phyloP scores from a whole-genome alignment of 2,888 invertebrate genomes.

The Andrena fulva region DNA sequence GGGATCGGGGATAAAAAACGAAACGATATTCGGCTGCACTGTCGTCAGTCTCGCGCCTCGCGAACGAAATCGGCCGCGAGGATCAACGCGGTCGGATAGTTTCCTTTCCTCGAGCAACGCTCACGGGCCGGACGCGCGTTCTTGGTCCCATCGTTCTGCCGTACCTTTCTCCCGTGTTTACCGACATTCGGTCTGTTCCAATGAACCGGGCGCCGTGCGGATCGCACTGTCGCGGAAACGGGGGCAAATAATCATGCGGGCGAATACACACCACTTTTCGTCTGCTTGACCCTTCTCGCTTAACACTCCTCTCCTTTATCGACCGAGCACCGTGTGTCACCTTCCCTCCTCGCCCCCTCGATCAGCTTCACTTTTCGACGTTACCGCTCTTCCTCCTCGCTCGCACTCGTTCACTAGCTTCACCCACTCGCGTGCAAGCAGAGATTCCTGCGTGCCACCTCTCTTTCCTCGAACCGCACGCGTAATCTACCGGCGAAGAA shows the following conservation, averaged over 20 bases:
- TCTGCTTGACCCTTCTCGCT: constrained; percentile 22
- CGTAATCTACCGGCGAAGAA: constrained; percentile 42
- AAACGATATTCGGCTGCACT: constrained; percentile 8
- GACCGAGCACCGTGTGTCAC: constrained; percentile 38
- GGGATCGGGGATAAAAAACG: neutral
- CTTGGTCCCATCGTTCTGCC: constrained; percentile 53
- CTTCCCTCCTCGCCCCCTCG: constrained; percentile 30
- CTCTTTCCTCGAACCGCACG: constrained; percentile 9
- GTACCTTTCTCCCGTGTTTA: constrained; percentile 25
- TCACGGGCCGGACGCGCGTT: constrained; percentile 32
- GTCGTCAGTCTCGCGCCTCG: neutral
- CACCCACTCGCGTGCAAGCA: neutral
- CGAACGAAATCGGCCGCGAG: neutral
- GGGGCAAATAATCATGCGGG: constrained; percentile 2
- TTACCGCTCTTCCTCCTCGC: constrained; percentile 5
- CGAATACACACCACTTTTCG: constrained; percentile 16
- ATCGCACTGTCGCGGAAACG: constrained; percentile 10
- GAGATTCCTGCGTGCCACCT: constrained; percentile 8
- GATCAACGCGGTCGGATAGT: constrained; percentile 53
- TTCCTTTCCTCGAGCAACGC: constrained; percentile 39
- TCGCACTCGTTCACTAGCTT: constrained; percentile 11
- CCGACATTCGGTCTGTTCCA: constrained; percentile 57
- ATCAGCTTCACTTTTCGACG: constrained; percentile 43
- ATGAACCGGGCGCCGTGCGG: constrained; percentile 6
- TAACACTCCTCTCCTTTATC: constrained; percentile 29